A percentile compares a stretch with the other conserved stretches of the same genome.
Conservation (phyloP, 2,888 invertebrate genomes). For the Heliconius sara region DNA sequence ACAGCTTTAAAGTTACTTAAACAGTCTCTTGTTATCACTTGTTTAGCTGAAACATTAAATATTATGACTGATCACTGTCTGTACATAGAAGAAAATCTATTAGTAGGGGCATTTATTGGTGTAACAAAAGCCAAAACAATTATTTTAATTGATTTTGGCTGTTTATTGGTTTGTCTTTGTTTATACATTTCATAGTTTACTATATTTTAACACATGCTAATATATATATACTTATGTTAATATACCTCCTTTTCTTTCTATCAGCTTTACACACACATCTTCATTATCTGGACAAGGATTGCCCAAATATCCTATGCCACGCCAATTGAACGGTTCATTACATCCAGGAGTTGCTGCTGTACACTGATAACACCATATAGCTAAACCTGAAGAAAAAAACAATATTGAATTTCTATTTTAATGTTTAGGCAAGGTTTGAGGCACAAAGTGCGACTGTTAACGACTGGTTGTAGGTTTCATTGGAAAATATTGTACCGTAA, state of each 20-base stretch:
- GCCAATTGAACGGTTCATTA: constrained; percentile 92
- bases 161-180: no score
- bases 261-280: constrained; percentile 95
- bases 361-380: constrained; percentile 94
- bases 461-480: no score
- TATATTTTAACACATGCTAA: no score
- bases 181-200: no score
- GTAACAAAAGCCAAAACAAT: no score
- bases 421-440: no score
- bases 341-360: constrained; percentile 95
- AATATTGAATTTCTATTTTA: background rate
- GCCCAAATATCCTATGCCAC: constrained; percentile 88
- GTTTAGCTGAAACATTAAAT: constrained; percentile 84
- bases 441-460: no score
- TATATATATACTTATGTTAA: background rate
- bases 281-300: constrained; percentile 91
- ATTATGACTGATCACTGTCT: background rate
- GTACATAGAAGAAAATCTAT: no score
- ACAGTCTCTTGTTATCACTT: constrained; percentile 92
- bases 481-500: background rate
- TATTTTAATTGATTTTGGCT: no score
- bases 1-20: constrained; percentile 90
- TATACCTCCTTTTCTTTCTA: constrained; percentile 92
- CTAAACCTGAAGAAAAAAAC: constrained; percentile 72
- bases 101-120: no score